A percentile compares a stretch with the other conserved stretches of the same genome.
These are phyloP conservation scores for Muscicapa comitata DNA, from an alignment of 2,797 vertebrate genomes.

Conservation along the genomic window DNA sequence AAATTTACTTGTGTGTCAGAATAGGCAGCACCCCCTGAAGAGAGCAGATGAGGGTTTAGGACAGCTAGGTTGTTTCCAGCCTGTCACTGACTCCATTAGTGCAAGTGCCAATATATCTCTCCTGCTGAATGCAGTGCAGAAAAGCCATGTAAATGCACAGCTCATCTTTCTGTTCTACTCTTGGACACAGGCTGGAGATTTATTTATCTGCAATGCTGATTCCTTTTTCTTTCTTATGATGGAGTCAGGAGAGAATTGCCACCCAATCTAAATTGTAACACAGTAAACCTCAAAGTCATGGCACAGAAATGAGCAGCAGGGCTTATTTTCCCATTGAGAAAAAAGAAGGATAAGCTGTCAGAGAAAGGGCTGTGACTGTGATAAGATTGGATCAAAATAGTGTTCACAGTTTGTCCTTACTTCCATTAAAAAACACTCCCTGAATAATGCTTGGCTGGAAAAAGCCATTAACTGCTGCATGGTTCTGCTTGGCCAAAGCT, in stretches of 20 bases:
- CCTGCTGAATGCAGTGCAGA: neutral
- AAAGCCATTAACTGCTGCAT: neutral
- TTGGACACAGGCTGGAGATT: neutral
- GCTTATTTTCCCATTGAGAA: neutral
- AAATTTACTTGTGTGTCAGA: neutral
- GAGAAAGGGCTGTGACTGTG: neutral
- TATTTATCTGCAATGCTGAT: neutral
- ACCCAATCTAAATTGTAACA: neutral
- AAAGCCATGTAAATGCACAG: neutral
- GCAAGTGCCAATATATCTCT: neutral
- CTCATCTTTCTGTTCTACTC: neutral
- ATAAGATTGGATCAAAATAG: neutral
- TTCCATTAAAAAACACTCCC: neutral
- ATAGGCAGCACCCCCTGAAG: neutral
- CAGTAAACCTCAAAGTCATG: rapidly evolving
- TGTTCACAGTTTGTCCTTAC: neutral
- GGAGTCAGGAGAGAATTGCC: neutral
- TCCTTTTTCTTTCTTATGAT: neutral
- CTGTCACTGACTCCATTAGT: neutral
- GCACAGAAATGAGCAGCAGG: neutral
- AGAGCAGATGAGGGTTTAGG: neutral
- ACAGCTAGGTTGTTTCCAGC: neutral
- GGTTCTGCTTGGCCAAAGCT: neutral
- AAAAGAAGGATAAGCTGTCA: neutral
- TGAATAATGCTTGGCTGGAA: neutral